These are phyloP conservation scores for Drosophila diplacantha DNA, from an alignment of 2,888 invertebrate genomes.

Conservation along the genomic window DNA sequence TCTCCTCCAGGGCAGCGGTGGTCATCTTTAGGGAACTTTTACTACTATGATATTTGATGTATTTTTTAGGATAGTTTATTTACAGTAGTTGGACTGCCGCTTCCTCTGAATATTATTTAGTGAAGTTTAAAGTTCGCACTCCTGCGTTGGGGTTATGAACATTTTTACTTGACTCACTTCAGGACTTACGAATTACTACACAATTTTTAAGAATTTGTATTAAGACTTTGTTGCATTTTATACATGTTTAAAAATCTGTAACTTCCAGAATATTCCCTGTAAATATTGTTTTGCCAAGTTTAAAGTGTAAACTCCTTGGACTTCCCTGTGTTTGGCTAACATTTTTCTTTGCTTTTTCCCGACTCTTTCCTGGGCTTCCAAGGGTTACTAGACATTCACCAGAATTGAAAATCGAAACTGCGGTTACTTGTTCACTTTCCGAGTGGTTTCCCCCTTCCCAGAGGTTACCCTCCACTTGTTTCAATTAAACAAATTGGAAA, in stretches of 20 bases:
- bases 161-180: too few relatives aligned
- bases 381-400: constrained; percentile 4
- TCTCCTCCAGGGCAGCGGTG: constrained; percentile 27
- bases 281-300: neutral
- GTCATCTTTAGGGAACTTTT: constrained; percentile 23
- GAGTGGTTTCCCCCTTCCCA: constrained; percentile 33
- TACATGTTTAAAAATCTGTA: too few relatives aligned
- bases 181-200: too few relatives aligned
- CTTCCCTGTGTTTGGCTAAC: neutral
- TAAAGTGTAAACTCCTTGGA: neutral
- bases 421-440: constrained; percentile 43
- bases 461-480: constrained; percentile 61
- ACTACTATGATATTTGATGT: neutral
- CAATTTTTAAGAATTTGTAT: too few relatives aligned
- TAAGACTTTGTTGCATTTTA: too few relatives aligned
- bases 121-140: neutral
- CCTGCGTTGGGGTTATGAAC: too few relatives aligned
- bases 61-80: neutral
- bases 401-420: constrained; percentile 67
- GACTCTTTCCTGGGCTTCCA: neutral
- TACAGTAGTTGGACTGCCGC: neutral
- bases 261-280: neutral
- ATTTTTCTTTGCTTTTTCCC: neutral
- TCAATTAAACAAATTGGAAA: constrained; percentile 73
- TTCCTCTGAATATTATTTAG: neutral